Evolutionary conservation across 1,140 invertebrate genomes (phyloP), one percentile per base, ranked within the genome.

Genomic region (Helicorthomorpha holstii): DNA sequence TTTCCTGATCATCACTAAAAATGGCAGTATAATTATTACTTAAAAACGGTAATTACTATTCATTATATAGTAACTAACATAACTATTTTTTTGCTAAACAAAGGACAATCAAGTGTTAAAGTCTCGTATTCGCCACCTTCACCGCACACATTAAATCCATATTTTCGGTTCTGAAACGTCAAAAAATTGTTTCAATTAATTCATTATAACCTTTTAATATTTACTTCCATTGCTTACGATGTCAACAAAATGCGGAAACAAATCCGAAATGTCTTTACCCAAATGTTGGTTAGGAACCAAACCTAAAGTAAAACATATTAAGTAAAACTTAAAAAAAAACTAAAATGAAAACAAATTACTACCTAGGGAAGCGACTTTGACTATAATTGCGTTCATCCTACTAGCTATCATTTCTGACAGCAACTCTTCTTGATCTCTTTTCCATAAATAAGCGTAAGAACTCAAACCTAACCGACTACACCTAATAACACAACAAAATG

Each of bases 51-150:
- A n/a, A n/a, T n/a, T n/a, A n/a, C n/a, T n/a, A n/a, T n/a, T n/a
- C n/a, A n/a, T n/a, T n/a, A n/a, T n/a, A n/a, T n/a, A n/a, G n/a
- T n/a, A n/a, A n/a, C n/a, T n/a, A n/a, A 92, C 86, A 95, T 77
- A 54, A 87, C 74, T 67, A 97, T 82, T 64, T 78, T 77, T 67
- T 89, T 91, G 60, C 78, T 82, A 69, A 95, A 98, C 43, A 98
- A 70, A 21, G 94, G 93, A 71, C 93, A 98, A 72, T 97, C 90
- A 52, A 96, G 71, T 14, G 92, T 96, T 64, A 98, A 90, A 27
- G 92, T 94, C 73, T 98, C 95, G 69, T 95, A 99, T 70, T 98
- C 95, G 46, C 95, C 95, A 41, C 95, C 95, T 75, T 99, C 95
- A 42, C 95, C 95, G 73, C 95, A 99, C 44, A 97, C 80, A 75